Evolutionary conservation across 2,113 vertebrate genomes (phyloP), one percentile per base, ranked within the genome.

Genomic region (Peromyscus leucopus): DNA sequence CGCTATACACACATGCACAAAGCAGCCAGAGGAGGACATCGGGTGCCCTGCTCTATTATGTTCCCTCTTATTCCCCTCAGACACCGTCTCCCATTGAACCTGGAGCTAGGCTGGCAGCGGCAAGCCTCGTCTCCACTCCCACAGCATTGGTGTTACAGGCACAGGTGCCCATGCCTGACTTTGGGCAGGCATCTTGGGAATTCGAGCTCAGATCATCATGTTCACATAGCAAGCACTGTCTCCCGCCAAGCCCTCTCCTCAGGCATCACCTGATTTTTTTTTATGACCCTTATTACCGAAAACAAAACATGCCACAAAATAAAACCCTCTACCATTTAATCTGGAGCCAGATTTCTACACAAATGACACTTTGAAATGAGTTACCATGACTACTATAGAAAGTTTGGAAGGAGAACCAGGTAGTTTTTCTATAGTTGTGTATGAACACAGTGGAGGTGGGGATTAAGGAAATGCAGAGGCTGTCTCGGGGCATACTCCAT

Each of bases 381-480:
- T 78, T 69, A 42, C 80, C 57, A 0, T 28, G 24, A 59, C 36
- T 39, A 17, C 24, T 16, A 42, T 33, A 88, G 13, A 51, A 22
- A 59, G 7, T 7, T n/a, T 33, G 10, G 48, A 63, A 55, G 0
- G 3, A 26, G 55, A 67, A n/a, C 24, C 2, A n/a, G 63, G 16
- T 0, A 21, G 24, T 33, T 12, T 42, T 42, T 42, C 0, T 2
- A 22, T 8, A 26, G 69, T 26, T 36, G 1, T 11, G 28, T 1
- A 5, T n/a, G 12, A 46, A 17, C n/a, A 15, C 9, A 24, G 0
- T 0, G 1, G 65, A 28, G 5, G 3, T 2, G 2, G 33, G 57
- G 15, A 19, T 0, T 7, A 4, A 2, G 59, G 36, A 36, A 24
- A 4, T 15, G 4, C 3, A 0, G 61, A 11, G 36, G 12, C 11